Percentiles rank a stretch among this genome's conserved stretches.
Evolutionary conservation across 2,888 invertebrate species (phyloP).

Genomic region (Hetaerina titia): DNA sequence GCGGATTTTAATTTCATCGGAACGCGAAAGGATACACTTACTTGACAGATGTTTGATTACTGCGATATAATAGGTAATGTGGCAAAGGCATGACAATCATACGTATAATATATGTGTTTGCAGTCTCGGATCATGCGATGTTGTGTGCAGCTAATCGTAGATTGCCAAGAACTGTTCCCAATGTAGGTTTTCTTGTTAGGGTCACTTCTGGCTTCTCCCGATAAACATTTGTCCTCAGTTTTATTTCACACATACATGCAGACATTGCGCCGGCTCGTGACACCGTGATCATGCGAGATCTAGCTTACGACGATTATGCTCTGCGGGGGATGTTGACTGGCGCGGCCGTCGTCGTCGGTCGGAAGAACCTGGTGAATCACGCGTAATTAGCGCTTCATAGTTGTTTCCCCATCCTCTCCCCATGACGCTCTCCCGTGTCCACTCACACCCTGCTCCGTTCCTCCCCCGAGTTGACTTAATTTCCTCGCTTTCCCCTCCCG

Average conservation of each 20-base stretch:
- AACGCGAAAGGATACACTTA: too few species aligned
- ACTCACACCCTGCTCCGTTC: too few species aligned
- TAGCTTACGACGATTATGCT: background rate
- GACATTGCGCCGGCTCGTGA: background rate
- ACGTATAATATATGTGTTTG: too few species aligned
- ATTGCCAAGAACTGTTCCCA: too few species aligned
- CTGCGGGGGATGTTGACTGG: background rate
- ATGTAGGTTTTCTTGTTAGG: background rate
- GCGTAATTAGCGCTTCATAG: background rate
- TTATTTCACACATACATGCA: background rate
- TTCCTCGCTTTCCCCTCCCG: background rate
- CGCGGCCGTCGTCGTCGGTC: background rate
- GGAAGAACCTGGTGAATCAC: background rate
- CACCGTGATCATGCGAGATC: background rate
- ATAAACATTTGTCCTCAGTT: background rate
- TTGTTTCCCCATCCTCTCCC: background rate
- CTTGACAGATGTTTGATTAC: too few species aligned
- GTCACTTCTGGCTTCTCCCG: background rate
- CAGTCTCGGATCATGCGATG: too few species aligned
- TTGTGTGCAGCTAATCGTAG: too few species aligned
- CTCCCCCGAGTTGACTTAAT: too few species aligned
- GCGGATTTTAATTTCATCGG: too few species aligned
- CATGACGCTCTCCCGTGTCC: too few species aligned
- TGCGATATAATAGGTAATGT: too few species aligned
- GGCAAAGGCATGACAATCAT: too few species aligned